These are phyloP conservation scores for Tiphia femorata DNA, from an alignment of 2,888 invertebrate genomes.

Conservation along the genomic window DNA sequence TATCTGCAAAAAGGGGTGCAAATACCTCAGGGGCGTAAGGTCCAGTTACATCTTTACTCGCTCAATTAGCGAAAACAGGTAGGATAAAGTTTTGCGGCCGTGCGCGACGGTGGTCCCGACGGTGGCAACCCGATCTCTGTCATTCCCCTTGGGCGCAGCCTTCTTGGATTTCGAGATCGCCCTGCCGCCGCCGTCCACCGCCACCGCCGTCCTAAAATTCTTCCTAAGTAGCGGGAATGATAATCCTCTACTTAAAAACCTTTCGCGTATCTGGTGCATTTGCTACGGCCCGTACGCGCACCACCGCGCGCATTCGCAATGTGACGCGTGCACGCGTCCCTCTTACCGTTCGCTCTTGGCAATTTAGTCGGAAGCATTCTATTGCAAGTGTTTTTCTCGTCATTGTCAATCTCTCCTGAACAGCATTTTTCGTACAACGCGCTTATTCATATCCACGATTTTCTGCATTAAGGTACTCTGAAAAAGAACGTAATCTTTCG, in stretches of 20 bases:
- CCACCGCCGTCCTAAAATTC: slow-evolving; percentile 51
- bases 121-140: slow-evolving; percentile 65
- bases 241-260: slow-evolving; percentile 57
- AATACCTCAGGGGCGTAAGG: slow-evolving; percentile 66
- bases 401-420: too few relatives aligned
- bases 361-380: too few relatives aligned
- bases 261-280: slow-evolving; percentile 16
- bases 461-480: too few relatives aligned
- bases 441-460: too few relatives aligned
- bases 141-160: slow-evolving; percentile 55
- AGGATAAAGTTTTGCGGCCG: slow-evolving; percentile 64
- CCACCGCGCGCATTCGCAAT: slow-evolving; percentile 8
- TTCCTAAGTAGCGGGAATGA: slow-evolving; percentile 60
- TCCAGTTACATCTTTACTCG: slow-evolving; percentile 69
- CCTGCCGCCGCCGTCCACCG: slow-evolving; percentile 35
- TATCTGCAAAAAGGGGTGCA: slow-evolving; percentile 60
- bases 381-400: too few relatives aligned
- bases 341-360: too few relatives aligned
- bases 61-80: slow-evolving; percentile 69
- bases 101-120: slow-evolving; percentile 63
- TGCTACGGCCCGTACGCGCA: slow-evolving; percentile 8
- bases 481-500: too few relatives aligned
- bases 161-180: slow-evolving; percentile 64
- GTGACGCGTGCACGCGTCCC: too few relatives aligned
- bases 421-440: too few relatives aligned